Evolutionary conservation across 2,113 vertebrate species (phyloP).

Genomic region (Chrysochloris asiatica): DNA sequence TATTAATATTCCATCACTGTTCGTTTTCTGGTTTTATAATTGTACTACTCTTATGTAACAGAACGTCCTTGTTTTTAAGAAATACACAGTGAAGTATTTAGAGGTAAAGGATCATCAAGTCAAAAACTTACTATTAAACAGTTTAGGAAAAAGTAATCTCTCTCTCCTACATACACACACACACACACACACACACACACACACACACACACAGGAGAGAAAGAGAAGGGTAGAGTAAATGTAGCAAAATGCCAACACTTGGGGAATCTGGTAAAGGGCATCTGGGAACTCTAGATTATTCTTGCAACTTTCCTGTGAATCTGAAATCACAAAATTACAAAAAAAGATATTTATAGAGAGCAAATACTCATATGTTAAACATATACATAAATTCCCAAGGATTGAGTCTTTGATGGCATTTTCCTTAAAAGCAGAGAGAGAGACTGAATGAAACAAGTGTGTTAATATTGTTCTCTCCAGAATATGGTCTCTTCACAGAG

Average conservation of each 20-base stretch:
- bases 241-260: not conserved
- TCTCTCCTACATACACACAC: not conserved
- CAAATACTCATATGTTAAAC: not conserved
- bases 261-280: not conserved
- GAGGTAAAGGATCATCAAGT: not conserved
- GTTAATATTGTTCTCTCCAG: not conserved
- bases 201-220: not conserved
- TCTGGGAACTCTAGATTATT: not conserved
- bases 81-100: not conserved
- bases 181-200: not conserved
- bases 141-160: not conserved
- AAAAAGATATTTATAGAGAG: not conserved
- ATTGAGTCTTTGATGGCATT: not conserved
- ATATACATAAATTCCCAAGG: slow-evolving; percentile 12
- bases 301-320: slow-evolving; percentile 3
- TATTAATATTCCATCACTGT: no score
- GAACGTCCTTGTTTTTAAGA: slow-evolving; percentile 14
- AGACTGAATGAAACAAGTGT: not conserved
- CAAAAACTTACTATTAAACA: not conserved
- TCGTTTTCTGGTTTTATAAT: not conserved
- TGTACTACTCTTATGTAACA: not conserved
- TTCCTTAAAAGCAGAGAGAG: slow-evolving; percentile 7
- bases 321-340: not conserved
- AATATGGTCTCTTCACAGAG: not conserved
- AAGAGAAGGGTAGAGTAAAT: not conserved